Evolutionary conservation across 2,888 invertebrate species (phyloP), one percentile per base, ranked within the genome.

Genomic region (Thelaira solivaga): DNA sequence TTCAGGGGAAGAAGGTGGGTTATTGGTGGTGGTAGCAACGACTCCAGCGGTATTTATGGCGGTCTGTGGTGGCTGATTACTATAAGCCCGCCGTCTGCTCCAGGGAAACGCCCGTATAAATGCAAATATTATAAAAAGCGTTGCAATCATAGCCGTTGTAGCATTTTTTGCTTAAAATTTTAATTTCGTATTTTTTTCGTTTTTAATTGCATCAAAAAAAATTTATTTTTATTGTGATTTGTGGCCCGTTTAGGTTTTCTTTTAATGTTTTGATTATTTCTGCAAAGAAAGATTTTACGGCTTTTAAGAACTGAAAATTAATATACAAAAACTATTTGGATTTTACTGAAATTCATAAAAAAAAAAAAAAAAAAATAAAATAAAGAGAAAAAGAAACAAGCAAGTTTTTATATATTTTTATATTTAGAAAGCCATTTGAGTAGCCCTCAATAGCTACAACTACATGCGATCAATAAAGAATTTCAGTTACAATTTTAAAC

Each of bases 71-170:
- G 26, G 22, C 10, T 22, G 10, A 36, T 51, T 43, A 8, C 41
- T 59, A 22, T 62, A 80, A 24, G 80, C 61, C 22, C 81, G 80
- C 43, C 84, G 84, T 26, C 88, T 83, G 61, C 85, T 85, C 89
- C 89, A 89, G 83, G 87, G 88, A 80, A 89, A 86, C 82, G 89
- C 88, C 82, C 89, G 88, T 83, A 89, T 85, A 85, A 89, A 87
- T 85, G 88, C 87, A 84, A 88, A 88, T 75, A 89, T 85, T 78
- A 89, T 87, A 82, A 89, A 89, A 80, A 89, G 83, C 76, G 89
- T 89, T 83, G 89, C 89, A 85, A 89, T 89, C 89, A 89, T 86
- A 76, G 77, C 81, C 81, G 78, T 62, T 49, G 47, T 71, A 79
- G 75, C 80, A 72, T 81, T 13, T 71, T 67, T 22, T 20, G 47